Evolutionary conservation across 2,113 vertebrate genomes (phyloP), one percentile per base, ranked within the genome.

Genomic region (Eurypyga helias): DNA sequence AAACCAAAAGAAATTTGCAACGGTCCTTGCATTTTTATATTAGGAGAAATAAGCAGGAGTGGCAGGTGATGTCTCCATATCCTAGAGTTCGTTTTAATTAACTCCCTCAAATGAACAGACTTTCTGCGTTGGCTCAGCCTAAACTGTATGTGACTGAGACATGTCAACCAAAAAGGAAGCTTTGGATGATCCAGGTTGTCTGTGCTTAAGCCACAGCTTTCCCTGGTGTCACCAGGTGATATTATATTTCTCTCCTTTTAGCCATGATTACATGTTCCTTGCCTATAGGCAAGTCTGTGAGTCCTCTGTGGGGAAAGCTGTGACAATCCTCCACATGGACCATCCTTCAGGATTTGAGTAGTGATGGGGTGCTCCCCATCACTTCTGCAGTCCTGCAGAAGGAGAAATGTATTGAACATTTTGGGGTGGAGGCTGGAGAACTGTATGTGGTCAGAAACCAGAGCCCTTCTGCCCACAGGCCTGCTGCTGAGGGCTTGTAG

Each of bases 81-180:
- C 82, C 89, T 89, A 64, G 70, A 89, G 83, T 91, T 95, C 77
- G 73, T 88, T 96, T 95, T 86, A 85, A 95, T 96, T 92, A 89
- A 91, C 80, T 93, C 65, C 49, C 17, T 9, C 52, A 76, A 64
- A 76, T 57, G 51, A 83, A 33, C 5, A 76, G 61, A 52, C n/a
- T 92, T 92, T 60, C 51, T 87, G 61, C 45, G 84, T 25, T 21
- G 36, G 17, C 31, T 84, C 29, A 92, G 89, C 41, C 26, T 66
- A 9, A n/a, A 24, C 16, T 33, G 16, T 17, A 0, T 45, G 34
- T 54, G 58, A 21, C 29, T 71, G 90, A 79, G 51, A n/a, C 2
- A 41, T 49, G 49, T 24, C 60, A 83, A 21, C 34, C 36, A 20
- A 34, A 62, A 76, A 36, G 15, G 33, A 57, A n/a, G 6, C 11